Evolutionary conservation across 2,888 invertebrate species (phyloP).

Genomic region (Tachina grossa): DNA sequence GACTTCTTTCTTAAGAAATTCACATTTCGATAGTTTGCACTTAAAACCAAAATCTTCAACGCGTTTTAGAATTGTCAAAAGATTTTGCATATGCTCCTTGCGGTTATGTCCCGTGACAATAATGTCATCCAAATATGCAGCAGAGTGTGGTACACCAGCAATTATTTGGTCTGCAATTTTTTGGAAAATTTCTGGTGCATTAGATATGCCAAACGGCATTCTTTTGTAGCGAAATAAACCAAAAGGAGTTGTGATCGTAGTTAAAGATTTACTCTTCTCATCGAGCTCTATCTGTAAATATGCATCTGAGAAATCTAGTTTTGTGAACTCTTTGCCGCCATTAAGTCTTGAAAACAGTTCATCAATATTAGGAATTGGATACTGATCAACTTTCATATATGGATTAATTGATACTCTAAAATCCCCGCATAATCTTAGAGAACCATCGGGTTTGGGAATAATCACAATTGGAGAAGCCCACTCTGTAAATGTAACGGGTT

Average conservation of each 20-base stretch:
- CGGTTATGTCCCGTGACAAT: conserved; percentile 9
- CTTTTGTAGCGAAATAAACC: conserved; percentile 21
- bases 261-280: neutral
- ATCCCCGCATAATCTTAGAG: neutral
- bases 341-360: conserved; percentile 11
- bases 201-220: conserved; percentile 20
- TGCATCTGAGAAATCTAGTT: conserved; percentile 8
- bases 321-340: conserved; percentile 11
- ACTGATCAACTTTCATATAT: neutral
- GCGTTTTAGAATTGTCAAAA: neutral
- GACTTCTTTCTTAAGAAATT: too few species aligned
- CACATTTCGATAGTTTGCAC: too few species aligned
- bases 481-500: neutral
- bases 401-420: neutral
- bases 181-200: conserved; percentile 18
- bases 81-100: conserved; percentile 4
- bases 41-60: neutral
- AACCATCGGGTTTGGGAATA: neutral
- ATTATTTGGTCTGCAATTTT: conserved; percentile 19
- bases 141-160: neutral
- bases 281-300: conserved; percentile 14
- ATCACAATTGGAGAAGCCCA: too few species aligned
- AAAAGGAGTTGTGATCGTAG: conserved; percentile 23
- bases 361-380: conserved; percentile 10
- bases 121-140: conserved; percentile 10